A percentile compares a stretch with the other conserved stretches of the same genome.
Conservation (phyloP, 2,888 invertebrate species). For the Dichetophora obliterata region DNA sequence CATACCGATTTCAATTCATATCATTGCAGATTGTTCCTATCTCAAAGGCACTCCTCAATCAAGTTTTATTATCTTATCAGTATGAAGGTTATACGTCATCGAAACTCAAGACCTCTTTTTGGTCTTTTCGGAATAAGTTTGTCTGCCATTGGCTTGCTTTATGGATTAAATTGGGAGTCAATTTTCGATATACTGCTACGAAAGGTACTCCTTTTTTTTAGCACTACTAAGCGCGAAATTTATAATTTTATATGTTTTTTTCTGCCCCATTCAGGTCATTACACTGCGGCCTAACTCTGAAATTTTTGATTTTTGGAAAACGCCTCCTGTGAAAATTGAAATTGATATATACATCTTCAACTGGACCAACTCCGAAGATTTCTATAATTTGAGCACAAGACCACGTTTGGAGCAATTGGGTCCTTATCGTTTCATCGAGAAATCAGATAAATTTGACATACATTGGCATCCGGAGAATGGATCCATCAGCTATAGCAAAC, state of each 20-base stretch:
- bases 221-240: too few species aligned
- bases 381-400: slow-evolving; percentile 71
- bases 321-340: slow-evolving; percentile 70
- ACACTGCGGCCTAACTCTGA: neutral
- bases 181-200: neutral
- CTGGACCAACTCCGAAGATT: slow-evolving; percentile 80
- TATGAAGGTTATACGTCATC: neutral
- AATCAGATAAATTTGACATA: slow-evolving; percentile 77
- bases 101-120: neutral
- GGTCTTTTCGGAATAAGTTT: neutral
- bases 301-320: neutral
- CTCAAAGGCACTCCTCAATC: too few species aligned
- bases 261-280: neutral
- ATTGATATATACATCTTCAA: slow-evolving; percentile 80
- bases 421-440: slow-evolving; percentile 76
- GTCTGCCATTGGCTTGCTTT: neutral
- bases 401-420: slow-evolving; percentile 73
- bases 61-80: too few species aligned
- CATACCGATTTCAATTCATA: too few species aligned
- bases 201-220: neutral
- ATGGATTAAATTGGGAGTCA: slow-evolving; percentile 65
- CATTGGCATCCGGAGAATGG: slow-evolving; percentile 78
- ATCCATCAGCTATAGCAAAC: slow-evolving; percentile 80
- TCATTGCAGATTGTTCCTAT: too few species aligned
- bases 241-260: neutral